These are phyloP conservation scores for Diplosoma virens DNA, from an alignment of 23 tunicate species.

Conservation along the genomic window DNA sequence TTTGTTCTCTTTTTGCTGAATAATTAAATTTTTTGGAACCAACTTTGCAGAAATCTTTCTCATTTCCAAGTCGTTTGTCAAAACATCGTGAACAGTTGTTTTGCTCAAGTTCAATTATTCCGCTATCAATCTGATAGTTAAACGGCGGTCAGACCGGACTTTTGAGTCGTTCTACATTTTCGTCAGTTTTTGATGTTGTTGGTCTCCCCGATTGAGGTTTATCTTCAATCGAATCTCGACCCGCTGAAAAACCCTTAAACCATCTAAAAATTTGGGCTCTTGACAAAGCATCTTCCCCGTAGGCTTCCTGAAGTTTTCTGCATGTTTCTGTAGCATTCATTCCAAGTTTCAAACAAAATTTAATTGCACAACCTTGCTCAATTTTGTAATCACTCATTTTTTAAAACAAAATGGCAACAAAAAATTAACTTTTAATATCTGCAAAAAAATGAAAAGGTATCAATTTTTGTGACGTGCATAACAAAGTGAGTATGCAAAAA, in stretches of 20 bases:
- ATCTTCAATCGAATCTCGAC: conserved; percentile 11
- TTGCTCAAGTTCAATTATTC: neutral
- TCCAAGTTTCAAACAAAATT: conserved; percentile 1
- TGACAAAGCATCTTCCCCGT: conserved; percentile 3
- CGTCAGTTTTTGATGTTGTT: conserved; percentile 12
- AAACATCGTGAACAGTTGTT: conserved; percentile 4
- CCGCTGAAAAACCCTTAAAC: conserved; percentile 3
- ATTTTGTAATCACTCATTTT: neutral
- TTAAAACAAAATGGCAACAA: conserved; percentile 1
- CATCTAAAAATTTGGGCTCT: neutral
- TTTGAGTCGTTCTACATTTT: neutral
- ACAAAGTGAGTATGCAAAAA: too few species aligned
- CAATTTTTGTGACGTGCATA: too few species aligned
- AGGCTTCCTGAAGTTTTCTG: conserved; percentile 6
- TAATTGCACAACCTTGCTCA: neutral
- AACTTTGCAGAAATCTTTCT: conserved; percentile 8
- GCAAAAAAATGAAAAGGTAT: too few species aligned
- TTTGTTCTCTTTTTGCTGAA: neutral
- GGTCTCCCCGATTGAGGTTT: conserved; percentile 10
- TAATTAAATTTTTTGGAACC: neutral
- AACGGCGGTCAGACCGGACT: conserved; percentile 6
- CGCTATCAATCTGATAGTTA: neutral
- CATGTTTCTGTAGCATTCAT: neutral
- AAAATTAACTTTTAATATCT: neutral
- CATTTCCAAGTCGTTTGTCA: conserved; percentile 4